Evolutionary conservation across 2,113 vertebrate species (phyloP).

Genomic region (Cebus imitator): DNA sequence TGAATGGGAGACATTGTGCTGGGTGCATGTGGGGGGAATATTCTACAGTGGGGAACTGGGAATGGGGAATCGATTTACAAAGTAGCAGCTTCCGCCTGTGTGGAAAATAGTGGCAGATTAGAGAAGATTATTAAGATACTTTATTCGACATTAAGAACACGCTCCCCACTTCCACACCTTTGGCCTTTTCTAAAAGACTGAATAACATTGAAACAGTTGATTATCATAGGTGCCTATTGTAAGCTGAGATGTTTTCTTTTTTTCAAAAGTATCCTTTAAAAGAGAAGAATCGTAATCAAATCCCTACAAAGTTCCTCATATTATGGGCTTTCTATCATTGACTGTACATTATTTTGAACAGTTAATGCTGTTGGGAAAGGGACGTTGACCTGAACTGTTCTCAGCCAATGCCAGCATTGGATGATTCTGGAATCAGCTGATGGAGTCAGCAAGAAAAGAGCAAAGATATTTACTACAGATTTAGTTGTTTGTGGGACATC

Average conservation of each 20-base stretch:
- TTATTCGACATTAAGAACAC: background rate
- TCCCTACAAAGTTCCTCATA: background rate
- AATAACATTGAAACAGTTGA: background rate
- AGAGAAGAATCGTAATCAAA: background rate
- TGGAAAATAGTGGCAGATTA: background rate
- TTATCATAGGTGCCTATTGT: background rate
- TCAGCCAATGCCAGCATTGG: background rate
- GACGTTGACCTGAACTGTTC: background rate
- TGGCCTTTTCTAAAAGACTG: conserved; percentile 20
- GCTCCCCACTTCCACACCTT: background rate
- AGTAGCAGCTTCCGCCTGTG: background rate
- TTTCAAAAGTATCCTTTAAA: background rate
- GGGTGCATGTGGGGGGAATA: background rate
- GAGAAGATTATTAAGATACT: background rate
- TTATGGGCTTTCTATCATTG: background rate
- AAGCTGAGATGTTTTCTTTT: background rate
- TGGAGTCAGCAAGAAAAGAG: background rate
- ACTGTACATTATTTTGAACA: background rate
- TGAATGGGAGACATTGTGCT: background rate
- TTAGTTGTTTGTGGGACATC: background rate
- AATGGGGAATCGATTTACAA: background rate
- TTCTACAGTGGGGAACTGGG: background rate
- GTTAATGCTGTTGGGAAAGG: background rate
- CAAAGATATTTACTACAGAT: background rate
- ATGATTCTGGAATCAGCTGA: background rate